Evolutionary conservation across 2,888 invertebrate species (phyloP), one percentile per base, ranked within the genome.

Genomic region (Mythimna vitellina): DNA sequence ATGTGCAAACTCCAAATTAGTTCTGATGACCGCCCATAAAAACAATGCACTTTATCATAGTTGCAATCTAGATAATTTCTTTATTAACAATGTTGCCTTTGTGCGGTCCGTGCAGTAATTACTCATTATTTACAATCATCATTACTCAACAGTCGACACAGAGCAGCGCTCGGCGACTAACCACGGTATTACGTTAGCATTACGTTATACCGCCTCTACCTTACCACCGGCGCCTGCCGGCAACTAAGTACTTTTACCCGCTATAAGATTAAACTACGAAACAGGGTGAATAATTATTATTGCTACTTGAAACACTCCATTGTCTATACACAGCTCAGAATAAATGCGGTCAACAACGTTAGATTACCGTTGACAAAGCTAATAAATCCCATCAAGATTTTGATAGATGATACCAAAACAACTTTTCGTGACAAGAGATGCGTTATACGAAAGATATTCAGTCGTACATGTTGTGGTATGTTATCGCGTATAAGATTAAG

Each of bases 401-500:
- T 81, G 65, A 77, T 81, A 72, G 32, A 73, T 63, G 62, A 54
- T 60, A 63, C 46, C 22, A 63, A 69, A 75, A 66, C 64, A 63
- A 70, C 46, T 78, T 70, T 69, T 70, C 76, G 82, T 89, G 89
- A 73, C 70, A 81, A 63, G 69, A 73, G 70, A 85, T 80, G 84
- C 85, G 88, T 89, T 87, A 93, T 87, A 84, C 83, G 86, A 88
- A 90, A 92, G 89, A 83, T 90, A 93, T 93, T 91, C 86, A 68
- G 70, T 76, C 86, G 85, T 88, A 86, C 86, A 85, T 87, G 86
- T 86, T 82, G 86, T 83, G 76, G 72, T 83, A 86, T 86, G 85
- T 92, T 92, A 93, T 93, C 93, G 86, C 89, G 89, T 90, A 89
- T 88, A 87, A 93, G 94, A 93, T 94, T 93, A 92, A 87, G 76